Evolutionary conservation across 2,113 vertebrate species (phyloP).

Genomic region (Mustela nigripes): DNA sequence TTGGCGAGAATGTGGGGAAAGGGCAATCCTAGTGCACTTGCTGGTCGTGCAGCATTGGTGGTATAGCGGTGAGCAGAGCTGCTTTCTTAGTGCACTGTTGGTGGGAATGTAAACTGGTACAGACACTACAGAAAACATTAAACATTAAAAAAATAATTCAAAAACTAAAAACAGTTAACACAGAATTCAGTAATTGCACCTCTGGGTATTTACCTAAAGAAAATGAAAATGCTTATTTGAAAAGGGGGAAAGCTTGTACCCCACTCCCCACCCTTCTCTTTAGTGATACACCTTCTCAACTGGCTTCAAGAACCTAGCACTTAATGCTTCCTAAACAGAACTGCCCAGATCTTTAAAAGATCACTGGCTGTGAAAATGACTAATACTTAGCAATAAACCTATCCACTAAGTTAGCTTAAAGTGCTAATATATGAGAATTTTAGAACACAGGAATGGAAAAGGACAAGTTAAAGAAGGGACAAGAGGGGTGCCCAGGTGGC

Average conservation of each 20-base stretch:
- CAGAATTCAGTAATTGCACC: background rate
- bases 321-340: background rate
- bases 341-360: background rate
- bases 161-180: background rate
- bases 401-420: background rate
- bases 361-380: background rate
- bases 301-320: background rate
- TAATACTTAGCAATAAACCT: background rate
- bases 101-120: background rate
- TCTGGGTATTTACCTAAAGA: background rate
- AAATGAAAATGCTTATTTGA: background rate
- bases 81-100: background rate
- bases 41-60: background rate
- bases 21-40: background rate
- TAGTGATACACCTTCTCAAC: background rate
- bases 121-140: background rate
- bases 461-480: background rate
- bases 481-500: background rate
- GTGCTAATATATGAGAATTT: slow-evolving; percentile 10
- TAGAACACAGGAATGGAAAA: background rate
- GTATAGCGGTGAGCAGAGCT: no score
- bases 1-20: background rate
- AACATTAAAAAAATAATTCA: background rate
- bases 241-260: background rate
- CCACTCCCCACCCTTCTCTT: background rate